Percentiles rank a stretch among this genome's conserved stretches.
Conservation (phyloP, 2,797 vertebrate species). For the Pyrocephalus nanus region DNA sequence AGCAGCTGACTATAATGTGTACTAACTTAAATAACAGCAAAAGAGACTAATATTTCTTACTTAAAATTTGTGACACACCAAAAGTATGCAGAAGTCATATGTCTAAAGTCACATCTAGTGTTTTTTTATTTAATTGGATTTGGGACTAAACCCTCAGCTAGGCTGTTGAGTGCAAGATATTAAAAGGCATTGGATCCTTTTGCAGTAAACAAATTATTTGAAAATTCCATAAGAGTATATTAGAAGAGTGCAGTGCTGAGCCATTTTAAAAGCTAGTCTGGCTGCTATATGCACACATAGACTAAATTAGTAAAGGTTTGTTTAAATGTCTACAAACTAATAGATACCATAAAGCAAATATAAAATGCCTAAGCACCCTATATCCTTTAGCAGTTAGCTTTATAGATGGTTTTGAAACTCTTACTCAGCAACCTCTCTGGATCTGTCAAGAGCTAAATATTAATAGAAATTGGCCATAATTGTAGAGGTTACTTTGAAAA, state of each 20-base stretch:
- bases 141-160: neutral
- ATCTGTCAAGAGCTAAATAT: neutral
- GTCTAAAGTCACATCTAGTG: neutral
- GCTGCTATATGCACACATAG: neutral
- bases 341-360: neutral
- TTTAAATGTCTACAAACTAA: neutral
- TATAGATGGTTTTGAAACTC: neutral
- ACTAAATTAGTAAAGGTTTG: neutral
- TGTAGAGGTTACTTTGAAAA: neutral
- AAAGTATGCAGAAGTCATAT: neutral
- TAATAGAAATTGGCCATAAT: neutral
- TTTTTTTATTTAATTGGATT: neutral
- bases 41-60: neutral
- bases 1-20: neutral
- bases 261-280: neutral
- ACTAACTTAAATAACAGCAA: neutral
- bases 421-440: neutral
- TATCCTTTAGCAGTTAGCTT: neutral
- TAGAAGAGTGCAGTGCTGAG: neutral
- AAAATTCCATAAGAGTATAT: neutral
- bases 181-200: neutral
- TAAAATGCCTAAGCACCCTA: neutral
- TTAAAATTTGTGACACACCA: neutral
- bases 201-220: neutral
- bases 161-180: neutral